Evolutionary conservation across 2,888 invertebrate genomes (phyloP).

Genomic region (Clanis bilineata): DNA sequence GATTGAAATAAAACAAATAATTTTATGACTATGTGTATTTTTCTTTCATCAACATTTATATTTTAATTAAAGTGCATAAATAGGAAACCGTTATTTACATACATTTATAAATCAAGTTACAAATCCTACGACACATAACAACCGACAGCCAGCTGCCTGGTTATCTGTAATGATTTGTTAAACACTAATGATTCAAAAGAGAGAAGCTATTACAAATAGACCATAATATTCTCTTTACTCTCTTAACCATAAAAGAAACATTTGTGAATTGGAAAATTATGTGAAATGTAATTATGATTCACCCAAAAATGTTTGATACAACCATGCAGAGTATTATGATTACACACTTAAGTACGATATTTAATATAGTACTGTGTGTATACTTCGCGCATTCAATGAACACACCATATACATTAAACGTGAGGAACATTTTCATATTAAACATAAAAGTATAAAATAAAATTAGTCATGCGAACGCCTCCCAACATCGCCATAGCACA

Average conservation of each 20-base stretch:
- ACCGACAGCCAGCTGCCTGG: slow-evolving; percentile 42
- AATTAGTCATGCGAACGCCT: background rate
- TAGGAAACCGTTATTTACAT: slow-evolving; percentile 75
- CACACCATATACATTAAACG: slow-evolving; percentile 10
- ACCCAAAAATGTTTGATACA: background rate
- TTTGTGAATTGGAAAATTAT: background rate
- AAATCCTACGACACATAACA: slow-evolving; percentile 29
- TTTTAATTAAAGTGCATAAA: slow-evolving; percentile 74
- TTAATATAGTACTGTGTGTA: background rate
- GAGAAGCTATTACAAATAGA: background rate
- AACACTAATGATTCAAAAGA: background rate
- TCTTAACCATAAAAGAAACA: background rate
- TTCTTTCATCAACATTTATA: slow-evolving; percentile 55
- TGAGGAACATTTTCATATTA: slow-evolving; percentile 24
- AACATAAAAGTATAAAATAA: slow-evolving; percentile 13
- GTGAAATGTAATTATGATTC: background rate
- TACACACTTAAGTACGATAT: background rate
- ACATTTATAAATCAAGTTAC: slow-evolving; percentile 32
- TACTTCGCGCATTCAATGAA: background rate
- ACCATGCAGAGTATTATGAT: background rate
- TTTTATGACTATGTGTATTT: slow-evolving; percentile 62
- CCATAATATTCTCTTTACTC: background rate
- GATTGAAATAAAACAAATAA: slow-evolving; percentile 47
- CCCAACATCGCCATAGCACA: background rate
- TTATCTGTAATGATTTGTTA: slow-evolving; percentile 10